Percentiles rank a stretch among this genome's conserved stretches.
phyloP scores from a whole-genome alignment of 2,113 vertebrate genomes.

The Ceratotherium simum region DNA sequence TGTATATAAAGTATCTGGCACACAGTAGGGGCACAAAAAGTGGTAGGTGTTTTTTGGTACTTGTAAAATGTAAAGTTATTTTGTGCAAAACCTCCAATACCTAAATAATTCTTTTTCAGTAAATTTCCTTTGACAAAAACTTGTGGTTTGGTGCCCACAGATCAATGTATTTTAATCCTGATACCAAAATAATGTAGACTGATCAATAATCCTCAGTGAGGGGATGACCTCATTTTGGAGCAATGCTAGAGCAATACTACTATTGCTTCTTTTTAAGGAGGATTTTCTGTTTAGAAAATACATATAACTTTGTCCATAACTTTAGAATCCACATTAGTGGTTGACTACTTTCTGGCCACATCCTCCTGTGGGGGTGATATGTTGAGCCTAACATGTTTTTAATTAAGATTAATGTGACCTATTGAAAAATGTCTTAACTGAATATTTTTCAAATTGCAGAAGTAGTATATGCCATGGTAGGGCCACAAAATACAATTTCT shows the following conservation, averaged over 20 bases:
- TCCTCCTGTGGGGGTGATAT: background rate
- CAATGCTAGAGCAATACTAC: background rate
- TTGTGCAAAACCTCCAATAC: background rate
- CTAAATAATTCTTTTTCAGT: conserved; percentile 12
- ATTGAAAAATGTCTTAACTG: background rate
- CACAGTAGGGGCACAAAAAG: background rate
- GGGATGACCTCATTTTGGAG: background rate
- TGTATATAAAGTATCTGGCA: background rate
- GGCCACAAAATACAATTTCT: background rate
- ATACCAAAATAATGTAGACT: conserved; percentile 58
- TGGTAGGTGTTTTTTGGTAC: background rate
- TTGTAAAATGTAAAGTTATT: background rate
- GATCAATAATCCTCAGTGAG: conserved; percentile 47
- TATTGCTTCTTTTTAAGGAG: background rate
- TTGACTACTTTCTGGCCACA: background rate
- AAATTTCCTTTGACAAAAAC: conserved; percentile 48
- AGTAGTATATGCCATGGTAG: background rate
- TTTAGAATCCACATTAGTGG: background rate
- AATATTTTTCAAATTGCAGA: background rate
- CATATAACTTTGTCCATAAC: background rate
- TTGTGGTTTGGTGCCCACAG: conserved; percentile 28
- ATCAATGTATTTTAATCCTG: conserved; percentile 59
- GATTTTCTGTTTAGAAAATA: background rate
- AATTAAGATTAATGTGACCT: background rate
- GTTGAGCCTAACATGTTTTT: background rate